Conservation (phyloP, 2,797 vertebrate genomes). For the Bryconaethiops microstoma region DNA sequence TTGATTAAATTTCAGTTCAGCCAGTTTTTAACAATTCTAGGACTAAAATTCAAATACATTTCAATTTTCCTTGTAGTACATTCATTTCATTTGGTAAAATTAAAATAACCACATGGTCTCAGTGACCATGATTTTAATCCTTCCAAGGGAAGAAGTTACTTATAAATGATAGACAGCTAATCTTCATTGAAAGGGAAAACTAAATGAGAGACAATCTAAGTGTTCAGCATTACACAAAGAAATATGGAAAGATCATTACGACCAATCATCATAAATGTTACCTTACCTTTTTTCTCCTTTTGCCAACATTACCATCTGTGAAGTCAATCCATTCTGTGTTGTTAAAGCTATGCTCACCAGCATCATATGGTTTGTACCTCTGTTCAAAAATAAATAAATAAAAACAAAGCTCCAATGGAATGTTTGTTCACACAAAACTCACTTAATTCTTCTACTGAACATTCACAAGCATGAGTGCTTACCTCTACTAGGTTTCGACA, state of each 20-base stretch:
- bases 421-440: not conserved
- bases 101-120: not conserved
- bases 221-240: not conserved
- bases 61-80: not conserved
- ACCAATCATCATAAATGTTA: not conserved
- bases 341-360: constrained; percentile 82
- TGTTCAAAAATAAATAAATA: constrained; percentile 54
- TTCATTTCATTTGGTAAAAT: not conserved
- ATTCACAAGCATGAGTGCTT: constrained; percentile 11
- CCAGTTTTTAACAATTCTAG: too few relatives aligned
- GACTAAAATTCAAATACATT: not conserved
- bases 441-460: not conserved
- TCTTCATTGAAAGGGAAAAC: not conserved
- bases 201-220: not conserved
- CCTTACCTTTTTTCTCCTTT: constrained; percentile 69
- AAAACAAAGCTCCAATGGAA: not conserved
- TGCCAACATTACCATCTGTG: constrained; percentile 78
- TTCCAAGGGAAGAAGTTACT: not conserved
- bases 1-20: too few relatives aligned
- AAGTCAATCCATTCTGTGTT: constrained; percentile 88
- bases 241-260: not conserved
- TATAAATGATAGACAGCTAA: not conserved
- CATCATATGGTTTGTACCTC: constrained; percentile 82
- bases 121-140: not conserved
- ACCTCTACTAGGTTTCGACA: constrained; percentile 72